phyloP scores from a whole-genome alignment of 1,140 invertebrate genomes.

The Brachionus koreanus region DNA sequence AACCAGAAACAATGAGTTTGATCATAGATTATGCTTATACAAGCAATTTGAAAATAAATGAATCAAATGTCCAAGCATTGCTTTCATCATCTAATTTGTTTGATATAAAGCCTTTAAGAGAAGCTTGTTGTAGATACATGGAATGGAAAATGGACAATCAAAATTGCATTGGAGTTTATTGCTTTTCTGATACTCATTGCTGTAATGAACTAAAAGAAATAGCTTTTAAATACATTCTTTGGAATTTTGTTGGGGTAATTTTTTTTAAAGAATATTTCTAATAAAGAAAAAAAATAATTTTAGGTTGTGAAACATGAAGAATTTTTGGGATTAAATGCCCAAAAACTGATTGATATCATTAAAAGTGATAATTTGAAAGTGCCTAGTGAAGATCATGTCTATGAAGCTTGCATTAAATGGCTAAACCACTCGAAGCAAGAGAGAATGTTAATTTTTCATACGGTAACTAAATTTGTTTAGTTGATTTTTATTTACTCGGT shows the following conservation, averaged over 20 bases:
- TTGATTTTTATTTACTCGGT: too few species aligned
- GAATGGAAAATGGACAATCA: conserved; percentile 62
- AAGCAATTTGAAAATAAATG: conserved; percentile 60
- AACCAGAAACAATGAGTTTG: conserved; percentile 58
- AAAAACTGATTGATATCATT: conserved; percentile 61
- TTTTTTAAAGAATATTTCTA: background rate
- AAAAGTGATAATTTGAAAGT: conserved; percentile 62
- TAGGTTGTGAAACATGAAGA: conserved; percentile 60
- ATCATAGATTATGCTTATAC: conserved; percentile 65
- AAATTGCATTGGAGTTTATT: conserved; percentile 64
- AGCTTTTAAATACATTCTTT: conserved; percentile 57
- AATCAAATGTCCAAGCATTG: conserved; percentile 62
- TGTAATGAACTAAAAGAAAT: conserved; percentile 60
- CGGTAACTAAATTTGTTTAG: conserved; percentile 58
- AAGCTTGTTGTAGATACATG: conserved; percentile 62
- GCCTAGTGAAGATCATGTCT: conserved; percentile 62
- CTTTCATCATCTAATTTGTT: conserved; percentile 64
- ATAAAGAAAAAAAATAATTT: conserved; percentile 50
- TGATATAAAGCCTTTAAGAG: conserved; percentile 61
- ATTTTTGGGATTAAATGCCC: conserved; percentile 57
- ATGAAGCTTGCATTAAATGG: conserved; percentile 62
- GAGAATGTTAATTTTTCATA: conserved; percentile 47
- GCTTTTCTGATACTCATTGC: conserved; percentile 63
- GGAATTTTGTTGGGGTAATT: conserved; percentile 49
- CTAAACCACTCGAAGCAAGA: conserved; percentile 56